Conservation (phyloP, 1,140 invertebrate species). For the Drosophila triauraria region DNA sequence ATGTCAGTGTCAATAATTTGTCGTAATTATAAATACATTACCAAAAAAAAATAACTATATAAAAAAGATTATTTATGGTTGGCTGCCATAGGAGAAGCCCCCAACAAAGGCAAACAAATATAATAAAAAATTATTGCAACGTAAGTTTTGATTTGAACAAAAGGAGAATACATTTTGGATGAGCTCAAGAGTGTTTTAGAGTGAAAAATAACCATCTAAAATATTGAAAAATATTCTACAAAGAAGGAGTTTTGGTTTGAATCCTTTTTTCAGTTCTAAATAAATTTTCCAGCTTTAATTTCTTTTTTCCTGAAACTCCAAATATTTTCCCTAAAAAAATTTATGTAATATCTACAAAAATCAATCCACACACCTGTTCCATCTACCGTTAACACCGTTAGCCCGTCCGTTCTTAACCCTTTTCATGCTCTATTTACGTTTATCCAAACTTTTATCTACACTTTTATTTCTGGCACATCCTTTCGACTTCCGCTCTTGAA, state of each 20-base stretch:
- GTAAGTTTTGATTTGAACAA: slow-evolving; percentile 52
- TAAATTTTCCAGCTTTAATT: not conserved
- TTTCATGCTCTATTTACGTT: slow-evolving; percentile 67
- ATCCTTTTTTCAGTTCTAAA: not conserved
- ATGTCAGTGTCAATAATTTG: slow-evolving; percentile 52
- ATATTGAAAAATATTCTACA: not conserved
- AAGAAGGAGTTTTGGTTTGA: not conserved
- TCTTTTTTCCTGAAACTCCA: not conserved
- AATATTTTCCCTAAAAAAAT: not conserved
- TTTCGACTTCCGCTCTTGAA: slow-evolving; percentile 31
- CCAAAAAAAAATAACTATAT: slow-evolving; percentile 29
- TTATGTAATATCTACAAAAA: slow-evolving; percentile 12
- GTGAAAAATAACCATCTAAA: slow-evolving; percentile 55
- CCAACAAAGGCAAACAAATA: slow-evolving; percentile 76
- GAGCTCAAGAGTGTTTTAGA: slow-evolving; percentile 80
- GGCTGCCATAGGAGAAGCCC: slow-evolving; percentile 48
- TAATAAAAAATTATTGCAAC: slow-evolving; percentile 81
- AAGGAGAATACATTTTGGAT: slow-evolving; percentile 41
- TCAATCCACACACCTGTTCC: slow-evolving; percentile 45
- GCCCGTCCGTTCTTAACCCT: slow-evolving; percentile 19
- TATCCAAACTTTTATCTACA: slow-evolving; percentile 1
- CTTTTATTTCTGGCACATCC: slow-evolving; percentile 28
- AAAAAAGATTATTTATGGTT: slow-evolving; percentile 34
- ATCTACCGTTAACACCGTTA: slow-evolving; percentile 37
- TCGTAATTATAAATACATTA: slow-evolving; percentile 31